Conservation (phyloP, 64 coral and sea anemone species). For the Actinia equina region DNA sequence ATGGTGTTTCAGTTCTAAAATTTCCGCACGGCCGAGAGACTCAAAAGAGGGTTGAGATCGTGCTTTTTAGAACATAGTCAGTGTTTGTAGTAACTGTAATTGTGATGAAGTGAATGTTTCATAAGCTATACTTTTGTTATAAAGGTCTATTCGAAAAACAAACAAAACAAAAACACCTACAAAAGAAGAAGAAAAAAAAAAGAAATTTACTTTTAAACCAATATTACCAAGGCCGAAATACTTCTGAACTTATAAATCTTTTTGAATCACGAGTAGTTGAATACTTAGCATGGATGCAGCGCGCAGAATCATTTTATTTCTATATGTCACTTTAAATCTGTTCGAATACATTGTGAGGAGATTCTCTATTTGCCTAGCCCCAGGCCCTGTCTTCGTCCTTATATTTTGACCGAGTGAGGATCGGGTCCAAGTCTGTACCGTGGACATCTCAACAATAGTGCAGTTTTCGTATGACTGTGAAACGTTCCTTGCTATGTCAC, state of each 20-base stretch:
- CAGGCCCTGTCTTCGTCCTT: too few relatives aligned
- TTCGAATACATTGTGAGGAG: too few relatives aligned
- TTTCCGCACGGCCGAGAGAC: too few relatives aligned
- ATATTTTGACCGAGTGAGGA: too few relatives aligned
- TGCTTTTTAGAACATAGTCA: too few relatives aligned
- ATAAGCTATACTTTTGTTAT: background rate
- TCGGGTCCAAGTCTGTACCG: too few relatives aligned
- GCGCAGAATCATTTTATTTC: background rate
- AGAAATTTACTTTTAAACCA: background rate
- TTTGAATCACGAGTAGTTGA: background rate
- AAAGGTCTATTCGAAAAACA: background rate
- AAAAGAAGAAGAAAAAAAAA: background rate
- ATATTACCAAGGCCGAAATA: background rate
- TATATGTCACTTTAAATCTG: background rate
- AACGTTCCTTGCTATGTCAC: too few relatives aligned
- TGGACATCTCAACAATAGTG: too few relatives aligned
- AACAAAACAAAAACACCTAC: background rate
- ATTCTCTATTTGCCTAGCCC: too few relatives aligned
- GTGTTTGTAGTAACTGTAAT: background rate
- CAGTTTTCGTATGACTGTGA: too few relatives aligned
- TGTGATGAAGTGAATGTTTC: background rate
- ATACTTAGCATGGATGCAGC: background rate
- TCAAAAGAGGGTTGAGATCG: too few relatives aligned
- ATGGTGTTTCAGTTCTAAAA: too few relatives aligned
- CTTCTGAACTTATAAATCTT: constrained; percentile 2